Base-by-base conservation (phyloP, 30 jellyfish, hydroid and myxozoan genomes). In the Hydractinia symbiolongicarpus region DNA sequence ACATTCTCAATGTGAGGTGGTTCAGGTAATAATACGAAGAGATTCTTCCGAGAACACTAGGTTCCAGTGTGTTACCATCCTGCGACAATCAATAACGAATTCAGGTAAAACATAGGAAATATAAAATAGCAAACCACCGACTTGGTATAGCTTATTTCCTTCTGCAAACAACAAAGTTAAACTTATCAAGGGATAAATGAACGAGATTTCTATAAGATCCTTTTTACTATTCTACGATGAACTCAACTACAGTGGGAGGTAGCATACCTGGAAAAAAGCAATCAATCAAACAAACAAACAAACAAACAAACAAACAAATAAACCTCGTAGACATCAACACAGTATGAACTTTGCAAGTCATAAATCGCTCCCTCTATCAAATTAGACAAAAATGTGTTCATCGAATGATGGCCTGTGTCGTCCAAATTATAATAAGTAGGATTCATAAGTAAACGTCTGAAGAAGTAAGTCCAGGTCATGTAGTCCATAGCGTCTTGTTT, bases 401-500 rank as follows among this genome's bases (percentile, higher is more conserved):
- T 82, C 72, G 91, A 57, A 5, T 83, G 86, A 57, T 89, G 96
- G 15, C 86, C 84, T 6, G 89, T 82, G 71, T 86, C 96, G 6
- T 40, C 87, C 68, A 95, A 55, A 6, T 74, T 86, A 75, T 95
- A 95, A 61, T 95, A 95, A 19, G 99, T 88, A 7, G 99, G 99
- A 67, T 95, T 89, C 90, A 88, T 85, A 55, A 89, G 73, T 4
- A 95, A 76, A 9, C 99, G 89, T 79, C 96, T 54, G 93, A 89
- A 89, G 62, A 95, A 82, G 77, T 95, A 95, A 7, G 99, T 89
- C 96, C 96, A 86, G 14, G 97, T 95, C 56, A 95, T 55, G 72
- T 95, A 95, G 58, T 88, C 96, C 87, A 89, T 79, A 14, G 97
- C 99, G 81, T 95, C 99, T 78, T 89, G 96, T 68, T 83, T 95